A percentile compares a stretch with the other conserved stretches of the same genome.
These are phyloP conservation scores for Poeciliopsis paucimaculata DNA, from an alignment of 2,797 vertebrate genomes.

Conservation along the genomic window DNA sequence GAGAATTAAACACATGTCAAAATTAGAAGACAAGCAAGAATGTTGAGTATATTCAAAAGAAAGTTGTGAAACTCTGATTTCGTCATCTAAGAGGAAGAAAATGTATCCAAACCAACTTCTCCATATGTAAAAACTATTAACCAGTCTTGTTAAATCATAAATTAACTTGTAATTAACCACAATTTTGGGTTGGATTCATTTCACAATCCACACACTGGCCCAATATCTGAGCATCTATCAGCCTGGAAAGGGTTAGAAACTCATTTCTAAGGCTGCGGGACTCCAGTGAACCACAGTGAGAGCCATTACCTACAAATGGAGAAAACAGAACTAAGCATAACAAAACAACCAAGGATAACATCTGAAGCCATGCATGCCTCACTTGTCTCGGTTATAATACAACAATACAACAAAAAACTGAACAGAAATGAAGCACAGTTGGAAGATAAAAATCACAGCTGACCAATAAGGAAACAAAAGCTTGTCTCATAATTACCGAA, in stretches of 20 bases:
- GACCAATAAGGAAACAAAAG: not conserved
- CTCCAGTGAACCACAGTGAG: not conserved
- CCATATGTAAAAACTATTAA: not conserved
- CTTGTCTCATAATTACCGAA: not conserved
- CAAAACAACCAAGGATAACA: not conserved
- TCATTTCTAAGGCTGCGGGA: not conserved
- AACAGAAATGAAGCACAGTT: not conserved
- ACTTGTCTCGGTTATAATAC: not conserved
- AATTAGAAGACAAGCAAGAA: not conserved
- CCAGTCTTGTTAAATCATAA: not conserved
- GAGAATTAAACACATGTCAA: not conserved
- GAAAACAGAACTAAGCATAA: not conserved
- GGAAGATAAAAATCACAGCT: not conserved
- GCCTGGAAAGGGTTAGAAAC: not conserved
- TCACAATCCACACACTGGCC: not conserved
- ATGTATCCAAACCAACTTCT: not conserved
- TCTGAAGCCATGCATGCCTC: not conserved
- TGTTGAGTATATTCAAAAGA: not conserved
- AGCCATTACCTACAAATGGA: not conserved
- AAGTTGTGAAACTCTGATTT: not conserved
- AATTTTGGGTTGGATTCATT: not conserved
- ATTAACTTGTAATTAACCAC: not conserved
- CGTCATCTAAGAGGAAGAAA: not conserved
- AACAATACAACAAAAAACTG: not conserved
- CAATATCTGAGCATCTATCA: not conserved